Evolutionary conservation across 2,797 vertebrate species (phyloP), one percentile per base, ranked within the genome.

Genomic region (Macropodus opercularis): DNA sequence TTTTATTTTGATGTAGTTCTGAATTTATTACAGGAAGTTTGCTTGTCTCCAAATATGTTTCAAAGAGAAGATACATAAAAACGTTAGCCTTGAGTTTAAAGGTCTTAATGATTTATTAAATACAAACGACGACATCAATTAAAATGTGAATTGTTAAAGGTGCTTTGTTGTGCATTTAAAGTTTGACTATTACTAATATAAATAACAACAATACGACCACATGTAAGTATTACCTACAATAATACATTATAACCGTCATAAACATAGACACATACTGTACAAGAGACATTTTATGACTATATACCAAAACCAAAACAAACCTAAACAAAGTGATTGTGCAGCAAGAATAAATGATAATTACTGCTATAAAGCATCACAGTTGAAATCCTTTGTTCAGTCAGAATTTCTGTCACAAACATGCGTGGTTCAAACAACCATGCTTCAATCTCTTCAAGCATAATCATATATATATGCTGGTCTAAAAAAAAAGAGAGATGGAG

Each of bases 401-500:
- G 1, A 17, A 48, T 67, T 42, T 11, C 36, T 13, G 17, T 43
- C 38, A 35, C 15, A 14, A 11, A 5, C 12, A 19, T 34, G 24
- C 26, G 32, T 8, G 6, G 19, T 23, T 43, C 49, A 65, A 63
- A 72, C 38, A 77, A 69, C 8, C 18, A 35, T 21, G 54, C 14
- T 26, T 58, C 1, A 42, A 42, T 13, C n/a, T 57, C 24, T 77
- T 60, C 62, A 57, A 24, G 38, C 61, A 38, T 44, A 64, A 27
- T 24, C 42, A 36, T 66, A 78, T 85, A 68, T 72, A 36, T 66
- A 78, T 85, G 69, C 73, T 51, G 53, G 64, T 75, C 80, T 78
- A 77, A 78, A 83, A 80, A 73, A 65, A 43, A 48, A n/a, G n/a
- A n/a, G n/a, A n/a, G n/a, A n/a, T n/a, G n/a, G n/a, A n/a, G n/a